A percentile compares a stretch with the other conserved stretches of the same genome.
These are phyloP conservation scores for Leucophenga varia DNA, from an alignment of 1,140 invertebrate species.

Conservation along the genomic window DNA sequence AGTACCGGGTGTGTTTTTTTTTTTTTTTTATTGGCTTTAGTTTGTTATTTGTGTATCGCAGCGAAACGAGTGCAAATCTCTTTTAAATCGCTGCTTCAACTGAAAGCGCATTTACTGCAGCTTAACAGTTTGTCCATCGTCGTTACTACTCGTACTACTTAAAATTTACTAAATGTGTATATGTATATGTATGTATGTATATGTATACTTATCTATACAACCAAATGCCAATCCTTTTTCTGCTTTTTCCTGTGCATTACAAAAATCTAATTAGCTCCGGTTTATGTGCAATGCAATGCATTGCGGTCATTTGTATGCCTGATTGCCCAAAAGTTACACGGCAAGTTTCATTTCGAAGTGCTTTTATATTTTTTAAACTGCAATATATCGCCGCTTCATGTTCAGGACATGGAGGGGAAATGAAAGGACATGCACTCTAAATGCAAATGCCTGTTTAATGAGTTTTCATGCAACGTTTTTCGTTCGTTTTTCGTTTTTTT, in stretches of 20 bases:
- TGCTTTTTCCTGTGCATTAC: background rate
- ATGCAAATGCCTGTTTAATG: conserved; percentile 51
- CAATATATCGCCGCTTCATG: too few relatives aligned
- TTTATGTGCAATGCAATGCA: too few relatives aligned
- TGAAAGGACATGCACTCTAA: conserved; percentile 46
- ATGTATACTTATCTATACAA: background rate
- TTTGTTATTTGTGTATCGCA: too few relatives aligned
- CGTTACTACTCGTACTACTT: too few relatives aligned
- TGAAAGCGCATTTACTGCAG: conserved; percentile 3
- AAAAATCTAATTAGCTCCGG: conserved; percentile 44
- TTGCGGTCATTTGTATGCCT: conserved; percentile 21
- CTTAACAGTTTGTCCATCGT: too few relatives aligned
- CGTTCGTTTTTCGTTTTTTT: background rate
- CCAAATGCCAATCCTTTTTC: too few relatives aligned
- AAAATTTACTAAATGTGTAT: background rate
- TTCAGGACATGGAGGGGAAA: too few relatives aligned
- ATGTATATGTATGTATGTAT: background rate
- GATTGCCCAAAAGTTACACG: conserved; percentile 24
- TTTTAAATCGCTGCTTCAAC: conserved; percentile 1
- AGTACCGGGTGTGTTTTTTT: too few relatives aligned
- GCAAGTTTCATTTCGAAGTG: too few relatives aligned
- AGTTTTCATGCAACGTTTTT: conserved; percentile 36
- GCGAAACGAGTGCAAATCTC: too few relatives aligned
- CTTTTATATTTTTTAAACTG: too few relatives aligned
- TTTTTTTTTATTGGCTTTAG: too few relatives aligned